phyloP scores from a whole-genome alignment of 2,113 vertebrate genomes.

The Leucosticte australis region DNA sequence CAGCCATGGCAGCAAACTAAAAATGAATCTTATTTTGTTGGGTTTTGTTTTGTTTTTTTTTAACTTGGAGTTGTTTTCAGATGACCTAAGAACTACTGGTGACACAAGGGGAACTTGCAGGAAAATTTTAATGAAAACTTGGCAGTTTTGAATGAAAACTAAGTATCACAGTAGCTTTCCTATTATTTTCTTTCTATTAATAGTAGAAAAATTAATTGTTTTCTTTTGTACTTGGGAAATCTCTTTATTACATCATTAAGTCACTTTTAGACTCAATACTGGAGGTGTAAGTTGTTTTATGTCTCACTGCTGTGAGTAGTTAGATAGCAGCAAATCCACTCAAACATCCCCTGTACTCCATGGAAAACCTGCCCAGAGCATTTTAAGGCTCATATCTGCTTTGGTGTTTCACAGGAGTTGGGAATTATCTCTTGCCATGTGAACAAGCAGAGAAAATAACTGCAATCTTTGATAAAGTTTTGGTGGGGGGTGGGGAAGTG shows the following conservation, averaged over 20 bases:
- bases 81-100: background rate
- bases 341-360: background rate
- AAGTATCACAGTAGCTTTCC: background rate
- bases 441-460: background rate
- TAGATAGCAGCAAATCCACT: background rate
- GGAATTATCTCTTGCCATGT: background rate
- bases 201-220: background rate
- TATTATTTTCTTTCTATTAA: background rate
- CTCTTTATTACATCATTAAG: background rate
- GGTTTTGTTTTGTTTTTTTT: background rate
- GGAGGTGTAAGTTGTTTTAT: background rate
- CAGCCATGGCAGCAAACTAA: background rate
- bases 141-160: background rate
- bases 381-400: background rate
- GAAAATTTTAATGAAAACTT: background rate
- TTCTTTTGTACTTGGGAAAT: background rate
- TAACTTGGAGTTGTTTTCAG: background rate
- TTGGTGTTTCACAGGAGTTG: background rate
- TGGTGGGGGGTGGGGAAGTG: fast-evolving
- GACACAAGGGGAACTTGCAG: background rate
- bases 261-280: background rate
- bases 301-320: background rate
- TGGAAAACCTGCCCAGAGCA: background rate
- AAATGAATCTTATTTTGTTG: background rate
- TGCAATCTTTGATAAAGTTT: background rate